Conservation (phyloP, 2,113 vertebrate species). For the Pan troglodytes region DNA sequence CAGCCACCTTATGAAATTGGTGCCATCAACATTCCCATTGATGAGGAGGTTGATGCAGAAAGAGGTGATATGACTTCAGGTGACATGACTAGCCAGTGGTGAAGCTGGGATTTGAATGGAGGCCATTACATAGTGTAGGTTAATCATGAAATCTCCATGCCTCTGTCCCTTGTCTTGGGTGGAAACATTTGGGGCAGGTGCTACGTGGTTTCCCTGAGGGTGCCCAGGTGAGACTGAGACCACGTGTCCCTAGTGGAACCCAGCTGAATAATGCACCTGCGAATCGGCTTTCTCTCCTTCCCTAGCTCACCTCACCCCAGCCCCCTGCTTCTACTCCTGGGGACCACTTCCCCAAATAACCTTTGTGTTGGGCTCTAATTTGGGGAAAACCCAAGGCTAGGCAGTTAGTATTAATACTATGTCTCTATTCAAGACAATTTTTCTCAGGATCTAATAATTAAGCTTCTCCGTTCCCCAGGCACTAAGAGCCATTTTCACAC, state of each 20-base stretch:
- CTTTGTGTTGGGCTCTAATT: background rate
- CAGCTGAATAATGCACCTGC: background rate
- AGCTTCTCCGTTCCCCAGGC: background rate
- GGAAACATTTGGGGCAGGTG: background rate
- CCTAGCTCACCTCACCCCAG: background rate
- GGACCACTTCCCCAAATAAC: background rate
- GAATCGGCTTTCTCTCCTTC: background rate
- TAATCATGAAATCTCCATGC: no score
- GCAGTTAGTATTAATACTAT: background rate
- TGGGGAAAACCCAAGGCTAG: background rate
- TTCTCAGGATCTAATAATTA: background rate
- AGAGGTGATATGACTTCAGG: background rate
- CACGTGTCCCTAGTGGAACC: background rate
- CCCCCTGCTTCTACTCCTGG: background rate
- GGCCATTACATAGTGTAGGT: rapidly evolving
- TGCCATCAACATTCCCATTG: no score
- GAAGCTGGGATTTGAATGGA: background rate
- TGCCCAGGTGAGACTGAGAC: background rate
- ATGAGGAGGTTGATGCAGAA: background rate
- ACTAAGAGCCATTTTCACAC: background rate
- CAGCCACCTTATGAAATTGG: background rate
- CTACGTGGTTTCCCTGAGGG: rapidly evolving
- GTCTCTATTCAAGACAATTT: background rate
- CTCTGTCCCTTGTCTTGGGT: background rate
- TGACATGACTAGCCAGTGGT: background rate